A percentile compares a stretch with the other conserved stretches of the same genome.
Conservation (phyloP, 2,888 invertebrate genomes). For the Lamproptera curius region DNA sequence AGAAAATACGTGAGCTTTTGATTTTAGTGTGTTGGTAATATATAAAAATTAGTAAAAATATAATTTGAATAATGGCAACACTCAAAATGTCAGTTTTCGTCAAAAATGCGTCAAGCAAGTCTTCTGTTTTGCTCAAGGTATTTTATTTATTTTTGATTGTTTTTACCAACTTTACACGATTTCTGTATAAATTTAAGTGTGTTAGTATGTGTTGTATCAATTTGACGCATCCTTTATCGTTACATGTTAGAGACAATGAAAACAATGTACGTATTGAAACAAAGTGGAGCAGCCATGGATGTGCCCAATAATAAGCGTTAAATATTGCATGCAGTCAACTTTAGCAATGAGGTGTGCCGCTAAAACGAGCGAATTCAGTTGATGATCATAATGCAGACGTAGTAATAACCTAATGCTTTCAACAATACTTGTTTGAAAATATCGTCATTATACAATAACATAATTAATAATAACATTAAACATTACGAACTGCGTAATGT, state of each 20-base stretch:
- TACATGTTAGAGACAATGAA: slow-evolving; percentile 55
- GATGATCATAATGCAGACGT: slow-evolving; percentile 56
- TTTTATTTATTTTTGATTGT: too few species aligned
- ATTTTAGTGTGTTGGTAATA: too few species aligned
- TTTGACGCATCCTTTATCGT: slow-evolving; percentile 53
- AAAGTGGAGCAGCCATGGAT: slow-evolving; percentile 57
- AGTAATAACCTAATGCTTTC: slow-evolving; percentile 47
- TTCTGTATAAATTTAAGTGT: slow-evolving; percentile 75
- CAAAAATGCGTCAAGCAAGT: too few species aligned
- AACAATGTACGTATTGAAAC: slow-evolving; percentile 39
- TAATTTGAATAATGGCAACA: too few species aligned
- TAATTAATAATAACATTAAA: too few species aligned
- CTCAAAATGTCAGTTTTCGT: too few species aligned
- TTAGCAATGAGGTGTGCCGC: slow-evolving; percentile 72
- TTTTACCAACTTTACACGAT: too few species aligned
- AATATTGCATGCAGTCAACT: slow-evolving; percentile 78
- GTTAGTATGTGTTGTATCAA: slow-evolving; percentile 42
- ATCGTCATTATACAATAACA: too few species aligned
- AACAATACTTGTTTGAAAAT: too few species aligned
- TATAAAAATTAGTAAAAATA: too few species aligned
- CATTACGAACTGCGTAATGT: neutral
- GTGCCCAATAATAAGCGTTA: slow-evolving; percentile 68
- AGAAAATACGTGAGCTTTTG: too few species aligned
- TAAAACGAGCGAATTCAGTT: slow-evolving; percentile 63
- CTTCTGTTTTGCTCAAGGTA: too few species aligned